phyloP scores from a whole-genome alignment of 1,140 invertebrate species.

The Drosophila truncata region DNA sequence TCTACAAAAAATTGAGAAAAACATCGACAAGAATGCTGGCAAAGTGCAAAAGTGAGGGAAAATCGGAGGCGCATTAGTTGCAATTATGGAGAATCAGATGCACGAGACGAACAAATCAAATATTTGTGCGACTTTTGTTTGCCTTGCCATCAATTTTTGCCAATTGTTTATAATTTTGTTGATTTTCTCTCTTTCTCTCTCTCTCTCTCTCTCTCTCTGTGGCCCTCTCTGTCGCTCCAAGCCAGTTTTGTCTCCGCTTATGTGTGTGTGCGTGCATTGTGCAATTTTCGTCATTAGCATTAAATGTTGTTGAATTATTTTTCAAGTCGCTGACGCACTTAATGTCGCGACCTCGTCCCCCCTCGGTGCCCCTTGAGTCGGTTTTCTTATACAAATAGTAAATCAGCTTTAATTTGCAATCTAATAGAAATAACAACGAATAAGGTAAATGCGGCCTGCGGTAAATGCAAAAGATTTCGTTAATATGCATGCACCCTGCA shows the following conservation, averaged over 20 bases:
- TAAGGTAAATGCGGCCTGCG: slow-evolving; percentile 56
- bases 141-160: slow-evolving; percentile 80
- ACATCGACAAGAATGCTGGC: slow-evolving; percentile 57
- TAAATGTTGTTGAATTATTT: slow-evolving; percentile 82
- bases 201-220: neutral
- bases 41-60: slow-evolving; percentile 25
- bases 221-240: neutral
- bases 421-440: slow-evolving; percentile 77
- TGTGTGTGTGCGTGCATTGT: slow-evolving; percentile 72
- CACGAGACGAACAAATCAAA: slow-evolving; percentile 69
- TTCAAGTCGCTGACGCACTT: slow-evolving; percentile 83
- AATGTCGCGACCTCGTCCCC: slow-evolving; percentile 68
- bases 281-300: slow-evolving; percentile 83
- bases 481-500: slow-evolving; percentile 70
- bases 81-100: slow-evolving; percentile 76
- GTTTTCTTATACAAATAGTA: slow-evolving; percentile 80
- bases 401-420: slow-evolving; percentile 78
- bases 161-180: slow-evolving; percentile 76
- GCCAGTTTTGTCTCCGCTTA: slow-evolving; percentile 5
- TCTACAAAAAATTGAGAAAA: slow-evolving; percentile 38
- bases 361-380: neutral
- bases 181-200: slow-evolving; percentile 28
- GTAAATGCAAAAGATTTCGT: slow-evolving; percentile 63
- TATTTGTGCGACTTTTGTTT: slow-evolving; percentile 79
- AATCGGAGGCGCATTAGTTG: slow-evolving; percentile 74